phyloP scores from a whole-genome alignment of 2,888 invertebrate genomes.

The Drosophila glabriapex region DNA sequence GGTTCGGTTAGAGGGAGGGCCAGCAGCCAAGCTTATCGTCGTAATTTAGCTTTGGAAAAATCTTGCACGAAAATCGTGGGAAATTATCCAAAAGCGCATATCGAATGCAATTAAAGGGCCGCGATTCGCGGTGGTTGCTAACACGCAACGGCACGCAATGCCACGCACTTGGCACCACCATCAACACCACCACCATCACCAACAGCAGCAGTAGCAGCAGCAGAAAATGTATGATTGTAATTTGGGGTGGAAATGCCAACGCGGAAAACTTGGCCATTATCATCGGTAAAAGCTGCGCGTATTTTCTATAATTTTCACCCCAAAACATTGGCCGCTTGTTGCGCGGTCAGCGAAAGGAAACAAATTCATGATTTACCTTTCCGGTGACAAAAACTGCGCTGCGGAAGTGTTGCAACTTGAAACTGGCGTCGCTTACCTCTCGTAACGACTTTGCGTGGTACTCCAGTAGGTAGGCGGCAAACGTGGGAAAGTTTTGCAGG shows the following conservation, averaged over 20 bases:
- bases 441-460: conserved; percentile 53
- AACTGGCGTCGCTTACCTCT: conserved; percentile 24
- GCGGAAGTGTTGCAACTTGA: conserved; percentile 72
- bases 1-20: conserved; percentile 17
- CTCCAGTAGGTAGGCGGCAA: conserved; percentile 52
- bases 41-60: conserved; percentile 59
- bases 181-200: conserved; percentile 31
- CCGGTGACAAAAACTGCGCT: conserved; percentile 69
- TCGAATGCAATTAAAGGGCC: conserved; percentile 78
- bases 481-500: conserved; percentile 69
- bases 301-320: conserved; percentile 74
- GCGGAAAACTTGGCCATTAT: conserved; percentile 45
- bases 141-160: conserved; percentile 13
- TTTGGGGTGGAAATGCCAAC: conserved; percentile 47
- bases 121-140: conserved; percentile 72
- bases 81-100: conserved; percentile 79
- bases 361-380: conserved; percentile 77
- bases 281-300: conserved; percentile 59
- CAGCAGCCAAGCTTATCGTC: conserved; percentile 38
- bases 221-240: conserved; percentile 25
- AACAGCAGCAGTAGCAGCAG: conserved; percentile 13
- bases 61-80: conserved; percentile 77
- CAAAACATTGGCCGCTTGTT: conserved; percentile 63
- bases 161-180: conserved; percentile 47
- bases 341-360: conserved; percentile 66